phyloP scores from a whole-genome alignment of 2,797 vertebrate genomes.

The Rhynchonycteris naso region DNA sequence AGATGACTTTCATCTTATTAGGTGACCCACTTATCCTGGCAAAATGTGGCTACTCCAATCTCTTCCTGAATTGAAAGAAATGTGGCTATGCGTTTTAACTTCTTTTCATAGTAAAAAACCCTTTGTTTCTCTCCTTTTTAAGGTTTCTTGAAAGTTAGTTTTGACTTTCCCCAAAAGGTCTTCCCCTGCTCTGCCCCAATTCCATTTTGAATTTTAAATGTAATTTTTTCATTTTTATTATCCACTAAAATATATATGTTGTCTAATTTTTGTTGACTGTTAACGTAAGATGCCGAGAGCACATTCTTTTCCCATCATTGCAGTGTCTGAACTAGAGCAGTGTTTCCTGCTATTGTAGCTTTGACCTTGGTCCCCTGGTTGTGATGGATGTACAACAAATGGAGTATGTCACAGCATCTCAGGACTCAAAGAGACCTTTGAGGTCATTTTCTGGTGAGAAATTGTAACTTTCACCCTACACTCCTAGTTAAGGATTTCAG shows the following conservation, averaged over 20 bases:
- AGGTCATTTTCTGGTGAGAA: conserved; percentile 56
- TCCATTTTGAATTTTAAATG: conserved; percentile 43
- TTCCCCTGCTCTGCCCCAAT: background rate
- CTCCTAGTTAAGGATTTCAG: background rate
- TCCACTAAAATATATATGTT: background rate
- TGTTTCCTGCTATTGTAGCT: background rate
- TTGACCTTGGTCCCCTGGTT: conserved; percentile 1
- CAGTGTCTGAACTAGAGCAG: conserved; percentile 41
- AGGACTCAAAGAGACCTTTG: background rate
- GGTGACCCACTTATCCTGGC: background rate
- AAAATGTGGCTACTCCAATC: conserved; percentile 22
- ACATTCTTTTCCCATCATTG: conserved; percentile 47
- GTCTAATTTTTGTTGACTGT: conserved; percentile 26
- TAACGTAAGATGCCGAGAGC: background rate
- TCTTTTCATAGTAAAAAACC: conserved; percentile 23
- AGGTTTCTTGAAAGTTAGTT: background rate
- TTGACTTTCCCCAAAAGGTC: background rate
- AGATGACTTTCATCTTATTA: conserved; percentile 47
- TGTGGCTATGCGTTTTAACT: conserved; percentile 37
- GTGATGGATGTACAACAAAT: conserved; percentile 51
- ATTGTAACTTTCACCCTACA: background rate
- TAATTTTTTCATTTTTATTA: conserved; percentile 31
- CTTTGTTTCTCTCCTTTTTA: background rate
- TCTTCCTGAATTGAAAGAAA: conserved; percentile 56
- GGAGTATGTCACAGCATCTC: background rate